These are phyloP conservation scores for Thamnophis elegans DNA, from an alignment of 2,797 vertebrate species.

Conservation along the genomic window DNA sequence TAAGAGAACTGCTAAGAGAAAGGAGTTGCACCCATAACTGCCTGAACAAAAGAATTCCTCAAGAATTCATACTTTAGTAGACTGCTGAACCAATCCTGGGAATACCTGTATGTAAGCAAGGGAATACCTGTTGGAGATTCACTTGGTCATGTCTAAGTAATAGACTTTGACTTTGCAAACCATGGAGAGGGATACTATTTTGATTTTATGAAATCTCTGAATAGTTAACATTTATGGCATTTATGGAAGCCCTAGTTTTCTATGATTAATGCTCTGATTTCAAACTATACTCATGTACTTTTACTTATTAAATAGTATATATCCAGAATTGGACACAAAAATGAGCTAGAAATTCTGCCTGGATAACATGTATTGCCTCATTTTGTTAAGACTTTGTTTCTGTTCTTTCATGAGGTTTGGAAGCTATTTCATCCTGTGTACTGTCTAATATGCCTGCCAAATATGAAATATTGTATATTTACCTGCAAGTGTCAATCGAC, in stretches of 20 bases:
- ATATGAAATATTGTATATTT: slow-evolving; percentile 33
- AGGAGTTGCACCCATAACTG: neutral
- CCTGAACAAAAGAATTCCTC: neutral
- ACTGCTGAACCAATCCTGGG: neutral
- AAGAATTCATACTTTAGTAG: neutral
- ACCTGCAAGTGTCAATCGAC: slow-evolving; percentile 83
- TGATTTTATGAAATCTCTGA: neutral
- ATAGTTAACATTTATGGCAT: neutral
- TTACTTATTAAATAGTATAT: neutral
- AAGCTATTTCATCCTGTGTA: neutral
- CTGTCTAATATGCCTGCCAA: neutral
- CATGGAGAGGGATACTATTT: neutral
- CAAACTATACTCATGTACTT: neutral
- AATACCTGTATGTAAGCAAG: neutral
- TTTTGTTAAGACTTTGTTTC: neutral
- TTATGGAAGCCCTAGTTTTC: neutral
- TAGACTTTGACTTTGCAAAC: neutral
- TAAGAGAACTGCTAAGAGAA: neutral
- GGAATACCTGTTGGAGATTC: neutral
- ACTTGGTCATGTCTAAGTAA: neutral
- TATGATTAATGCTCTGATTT: neutral
- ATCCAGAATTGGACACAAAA: neutral
- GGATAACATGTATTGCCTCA: neutral
- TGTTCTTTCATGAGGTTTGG: neutral
- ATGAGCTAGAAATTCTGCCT: neutral